Conservation (phyloP, 2,113 vertebrate species). For the Prochilodus magdalenae region DNA sequence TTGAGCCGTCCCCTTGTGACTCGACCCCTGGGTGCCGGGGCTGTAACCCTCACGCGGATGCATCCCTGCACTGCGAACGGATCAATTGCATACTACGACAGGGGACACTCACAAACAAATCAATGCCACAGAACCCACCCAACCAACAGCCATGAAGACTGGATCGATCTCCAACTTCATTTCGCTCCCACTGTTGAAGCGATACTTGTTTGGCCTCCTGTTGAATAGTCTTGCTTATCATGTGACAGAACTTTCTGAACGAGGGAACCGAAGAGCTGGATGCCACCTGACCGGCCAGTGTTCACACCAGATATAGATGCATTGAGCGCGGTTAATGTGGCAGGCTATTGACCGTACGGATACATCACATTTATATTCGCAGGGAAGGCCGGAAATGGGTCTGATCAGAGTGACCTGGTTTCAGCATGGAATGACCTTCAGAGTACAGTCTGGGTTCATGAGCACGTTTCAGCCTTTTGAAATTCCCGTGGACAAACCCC, state of each 20-base stretch:
- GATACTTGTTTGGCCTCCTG: neutral
- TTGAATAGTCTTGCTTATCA: neutral
- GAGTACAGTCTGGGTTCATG: neutral
- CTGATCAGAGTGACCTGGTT: neutral
- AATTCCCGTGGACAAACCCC: neutral
- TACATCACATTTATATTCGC: neutral
- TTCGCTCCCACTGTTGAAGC: conserved; percentile 19
- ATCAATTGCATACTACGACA: conserved; percentile 20
- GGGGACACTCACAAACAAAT: conserved; percentile 9
- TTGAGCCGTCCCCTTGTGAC: conserved; percentile 1
- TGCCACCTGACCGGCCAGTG: neutral
- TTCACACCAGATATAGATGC: conserved; percentile 6
- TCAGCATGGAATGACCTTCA: neutral
- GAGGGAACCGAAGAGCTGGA: neutral
- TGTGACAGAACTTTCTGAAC: neutral
- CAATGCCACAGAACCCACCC: conserved; percentile 19
- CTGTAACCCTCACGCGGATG: conserved; percentile 23
- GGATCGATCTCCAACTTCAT: neutral
- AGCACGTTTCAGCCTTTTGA: neutral
- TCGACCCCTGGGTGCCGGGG: neutral
- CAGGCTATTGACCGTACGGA: neutral
- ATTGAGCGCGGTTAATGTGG: conserved; percentile 2
- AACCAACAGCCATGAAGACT: neutral
- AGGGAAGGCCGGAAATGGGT: neutral
- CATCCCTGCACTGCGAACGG: conserved; percentile 13